Conservation (phyloP, 2,113 vertebrate species). For the Hepsetus odoe region DNA sequence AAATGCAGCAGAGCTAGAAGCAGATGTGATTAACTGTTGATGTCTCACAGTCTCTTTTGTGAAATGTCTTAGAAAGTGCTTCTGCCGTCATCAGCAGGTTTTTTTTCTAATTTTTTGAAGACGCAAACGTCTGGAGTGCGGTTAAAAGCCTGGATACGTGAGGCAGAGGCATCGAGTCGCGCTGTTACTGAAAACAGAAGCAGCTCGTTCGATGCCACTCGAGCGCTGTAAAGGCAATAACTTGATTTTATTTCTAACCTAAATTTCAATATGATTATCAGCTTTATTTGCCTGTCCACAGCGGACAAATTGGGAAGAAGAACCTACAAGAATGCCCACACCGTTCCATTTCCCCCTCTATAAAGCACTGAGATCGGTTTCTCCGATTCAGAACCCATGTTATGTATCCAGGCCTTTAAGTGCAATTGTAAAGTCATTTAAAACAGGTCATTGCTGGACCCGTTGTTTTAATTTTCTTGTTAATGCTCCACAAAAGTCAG, state of each 20-base stretch:
- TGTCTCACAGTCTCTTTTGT: conserved; percentile 54
- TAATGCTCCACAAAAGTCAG: conserved; percentile 62
- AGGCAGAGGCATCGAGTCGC: not conserved
- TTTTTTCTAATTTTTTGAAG: conserved; percentile 52
- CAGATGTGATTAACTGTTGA: not conserved
- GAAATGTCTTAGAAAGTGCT: conserved; percentile 47
- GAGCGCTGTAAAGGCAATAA: not conserved
- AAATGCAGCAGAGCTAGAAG: conserved; percentile 3
- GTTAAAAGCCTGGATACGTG: conserved; percentile 42
- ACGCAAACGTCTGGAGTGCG: conserved; percentile 56
- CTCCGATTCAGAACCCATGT: not conserved
- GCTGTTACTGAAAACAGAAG: not conserved
- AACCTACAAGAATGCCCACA: not conserved
- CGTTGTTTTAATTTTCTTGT: conserved; percentile 59
- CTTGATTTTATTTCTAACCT: not conserved
- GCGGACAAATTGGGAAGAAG: not conserved
- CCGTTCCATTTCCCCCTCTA: not conserved
- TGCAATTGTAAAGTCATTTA: conserved; percentile 63
- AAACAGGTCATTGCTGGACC: conserved; percentile 58
- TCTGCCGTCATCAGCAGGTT: conserved; percentile 39
- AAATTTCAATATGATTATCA: not conserved
- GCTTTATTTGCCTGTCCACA: too few species aligned
- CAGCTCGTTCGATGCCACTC: not conserved
- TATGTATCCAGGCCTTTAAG: conserved; percentile 49
- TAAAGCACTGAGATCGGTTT: not conserved